Evolutionary conservation across 2,113 vertebrate genomes (phyloP).

Genomic region (Leptobrachium leishanense): DNA sequence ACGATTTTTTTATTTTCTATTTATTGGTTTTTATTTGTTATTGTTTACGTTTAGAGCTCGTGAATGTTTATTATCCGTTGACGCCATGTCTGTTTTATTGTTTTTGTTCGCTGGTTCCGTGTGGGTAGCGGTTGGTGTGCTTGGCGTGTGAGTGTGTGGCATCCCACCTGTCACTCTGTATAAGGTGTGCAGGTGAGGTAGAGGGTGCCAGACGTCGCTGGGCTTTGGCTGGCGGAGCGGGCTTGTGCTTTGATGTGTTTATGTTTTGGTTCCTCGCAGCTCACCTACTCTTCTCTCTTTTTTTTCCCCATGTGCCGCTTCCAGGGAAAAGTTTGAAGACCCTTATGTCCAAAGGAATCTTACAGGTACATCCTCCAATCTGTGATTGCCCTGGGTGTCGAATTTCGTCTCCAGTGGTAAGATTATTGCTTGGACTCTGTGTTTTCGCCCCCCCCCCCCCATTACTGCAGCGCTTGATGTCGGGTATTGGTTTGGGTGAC

Average conservation of each 20-base stretch:
- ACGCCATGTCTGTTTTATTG: background rate
- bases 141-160: background rate
- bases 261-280: constrained; percentile 33
- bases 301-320: constrained; percentile 43
- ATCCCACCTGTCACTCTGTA: constrained; percentile 2
- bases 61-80: too few relatives aligned
- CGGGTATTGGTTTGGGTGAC: constrained; percentile 9
- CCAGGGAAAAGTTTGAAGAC: constrained; percentile 99
- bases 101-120: background rate
- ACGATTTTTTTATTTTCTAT: too few relatives aligned
- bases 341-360: constrained; percentile 99
- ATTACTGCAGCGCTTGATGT: constrained; percentile 41
- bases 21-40: too few relatives aligned
- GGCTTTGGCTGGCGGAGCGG: background rate
- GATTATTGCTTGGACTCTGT: constrained; percentile 66
- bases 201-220: too few relatives aligned
- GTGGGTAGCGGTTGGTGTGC: background rate
- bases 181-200: too few relatives aligned
- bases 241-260: background rate
- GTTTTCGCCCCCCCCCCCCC: constrained; percentile 50
- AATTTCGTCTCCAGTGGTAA: constrained; percentile 99
- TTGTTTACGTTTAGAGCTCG: too few relatives aligned
- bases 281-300: constrained; percentile 10
- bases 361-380: constrained; percentile 99
- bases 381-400: constrained; percentile 99